Evolutionary conservation across 2,113 vertebrate genomes (phyloP).

Genomic region (Myodes glareolus): DNA sequence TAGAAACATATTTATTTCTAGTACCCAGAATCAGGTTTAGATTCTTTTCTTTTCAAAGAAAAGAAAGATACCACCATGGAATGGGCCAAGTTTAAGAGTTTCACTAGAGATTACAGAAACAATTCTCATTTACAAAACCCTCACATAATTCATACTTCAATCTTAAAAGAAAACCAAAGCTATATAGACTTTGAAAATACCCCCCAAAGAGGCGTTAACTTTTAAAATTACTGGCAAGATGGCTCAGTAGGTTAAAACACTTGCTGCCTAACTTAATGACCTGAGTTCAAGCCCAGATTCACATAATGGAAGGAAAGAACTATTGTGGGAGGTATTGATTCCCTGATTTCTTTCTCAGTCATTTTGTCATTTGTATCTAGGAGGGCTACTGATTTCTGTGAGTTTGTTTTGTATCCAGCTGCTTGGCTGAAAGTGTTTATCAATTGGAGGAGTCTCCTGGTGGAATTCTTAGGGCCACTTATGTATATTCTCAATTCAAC

Average conservation of each 20-base stretch:
- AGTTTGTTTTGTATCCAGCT: background rate
- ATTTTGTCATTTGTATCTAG: background rate
- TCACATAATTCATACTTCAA: background rate
- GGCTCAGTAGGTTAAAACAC: background rate
- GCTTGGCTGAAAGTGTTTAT: background rate
- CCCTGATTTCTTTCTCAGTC: background rate
- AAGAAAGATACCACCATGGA: background rate
- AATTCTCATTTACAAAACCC: background rate
- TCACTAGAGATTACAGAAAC: background rate
- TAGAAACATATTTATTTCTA: conserved; percentile 16
- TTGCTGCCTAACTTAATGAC: background rate
- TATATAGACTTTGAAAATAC: conserved; percentile 10
- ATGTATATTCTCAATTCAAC: background rate
- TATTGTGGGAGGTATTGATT: background rate
- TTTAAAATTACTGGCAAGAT: background rate
- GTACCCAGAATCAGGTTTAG: conserved; percentile 5
- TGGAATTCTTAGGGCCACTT: background rate
- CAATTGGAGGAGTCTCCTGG: background rate
- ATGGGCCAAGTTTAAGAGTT: background rate
- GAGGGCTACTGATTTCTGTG: background rate
- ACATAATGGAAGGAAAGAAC: background rate
- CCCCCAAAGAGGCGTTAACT: background rate
- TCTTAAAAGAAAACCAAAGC: background rate
- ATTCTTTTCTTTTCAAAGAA: background rate
- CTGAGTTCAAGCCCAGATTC: background rate